Evolutionary conservation across 2,797 vertebrate species (phyloP).

Genomic region (Enteromius paludinosus): DNA sequence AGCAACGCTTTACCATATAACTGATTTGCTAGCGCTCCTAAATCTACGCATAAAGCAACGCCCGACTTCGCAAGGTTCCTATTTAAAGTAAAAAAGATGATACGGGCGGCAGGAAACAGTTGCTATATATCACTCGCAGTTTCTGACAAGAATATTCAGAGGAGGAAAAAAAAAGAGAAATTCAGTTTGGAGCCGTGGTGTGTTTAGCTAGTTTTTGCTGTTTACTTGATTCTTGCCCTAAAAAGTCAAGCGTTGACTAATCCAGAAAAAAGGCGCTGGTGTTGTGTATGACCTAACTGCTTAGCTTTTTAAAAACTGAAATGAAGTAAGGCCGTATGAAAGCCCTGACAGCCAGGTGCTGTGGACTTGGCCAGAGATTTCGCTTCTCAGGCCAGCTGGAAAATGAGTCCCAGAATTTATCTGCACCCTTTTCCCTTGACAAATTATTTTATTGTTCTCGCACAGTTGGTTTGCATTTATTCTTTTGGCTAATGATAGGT

Average conservation of each 20-base stretch:
- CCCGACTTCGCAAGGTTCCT: constrained; percentile 61
- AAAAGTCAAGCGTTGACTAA: constrained; percentile 66
- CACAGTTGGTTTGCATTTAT: constrained; percentile 83
- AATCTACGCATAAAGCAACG: constrained; percentile 60
- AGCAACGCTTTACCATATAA: constrained; percentile 64
- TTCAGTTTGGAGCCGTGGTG: constrained; percentile 59
- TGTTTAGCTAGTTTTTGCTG: constrained; percentile 59
- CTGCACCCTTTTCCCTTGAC: constrained; percentile 80
- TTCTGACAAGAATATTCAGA: constrained; percentile 70
- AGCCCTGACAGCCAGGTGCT: constrained; percentile 76
- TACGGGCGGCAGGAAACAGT: constrained; percentile 65
- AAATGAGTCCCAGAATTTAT: constrained; percentile 81
- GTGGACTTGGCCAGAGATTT: constrained; percentile 69
- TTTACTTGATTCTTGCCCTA: constrained; percentile 68
- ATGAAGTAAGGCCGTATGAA: constrained; percentile 68
- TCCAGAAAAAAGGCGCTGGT: constrained; percentile 54
- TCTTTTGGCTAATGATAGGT: constrained; percentile 75
- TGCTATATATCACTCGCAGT: constrained; percentile 67
- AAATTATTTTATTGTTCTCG: constrained; percentile 84
- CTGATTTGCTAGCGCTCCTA: constrained; percentile 56
- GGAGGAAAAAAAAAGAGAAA: constrained; percentile 46
- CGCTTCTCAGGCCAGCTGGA: constrained; percentile 73
- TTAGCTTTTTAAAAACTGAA: constrained; percentile 68
- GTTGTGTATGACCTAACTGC: constrained; percentile 69
- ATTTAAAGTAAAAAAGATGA: constrained; percentile 61